These are phyloP conservation scores for Erebia aethiops DNA, from an alignment of 2,888 invertebrate genomes.

Conservation along the genomic window DNA sequence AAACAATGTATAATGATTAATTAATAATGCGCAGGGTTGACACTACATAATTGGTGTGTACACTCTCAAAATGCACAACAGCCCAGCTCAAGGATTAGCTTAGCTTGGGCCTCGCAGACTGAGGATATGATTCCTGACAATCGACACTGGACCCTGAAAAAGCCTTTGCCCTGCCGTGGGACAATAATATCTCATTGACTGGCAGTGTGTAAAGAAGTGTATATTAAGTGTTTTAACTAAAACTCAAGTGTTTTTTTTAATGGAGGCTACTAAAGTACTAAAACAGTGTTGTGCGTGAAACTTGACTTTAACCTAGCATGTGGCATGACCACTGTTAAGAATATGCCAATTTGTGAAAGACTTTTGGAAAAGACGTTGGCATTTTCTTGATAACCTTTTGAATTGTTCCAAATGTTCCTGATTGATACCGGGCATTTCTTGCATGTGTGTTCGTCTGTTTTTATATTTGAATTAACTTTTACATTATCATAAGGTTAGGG, in stretches of 20 bases:
- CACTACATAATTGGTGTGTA: too few species aligned
- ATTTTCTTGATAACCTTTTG: slow-evolving; percentile 41
- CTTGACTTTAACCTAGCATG: slow-evolving; percentile 58
- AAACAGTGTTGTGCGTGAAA: slow-evolving; percentile 47
- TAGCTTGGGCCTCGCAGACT: too few species aligned
- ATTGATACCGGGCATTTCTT: slow-evolving; percentile 44
- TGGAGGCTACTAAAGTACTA: slow-evolving; percentile 39
- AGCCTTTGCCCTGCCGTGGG: background rate
- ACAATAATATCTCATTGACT: slow-evolving; percentile 17
- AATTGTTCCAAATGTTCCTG: slow-evolving; percentile 43
- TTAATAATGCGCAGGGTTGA: too few species aligned
- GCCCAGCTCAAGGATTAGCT: too few species aligned
- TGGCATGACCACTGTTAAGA: slow-evolving; percentile 52
- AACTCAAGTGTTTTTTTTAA: slow-evolving; percentile 31
- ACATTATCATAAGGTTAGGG: background rate
- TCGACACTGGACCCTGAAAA: too few species aligned
- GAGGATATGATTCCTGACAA: too few species aligned
- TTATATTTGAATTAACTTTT: slow-evolving; percentile 45
- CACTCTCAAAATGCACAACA: too few species aligned
- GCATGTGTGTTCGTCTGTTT: slow-evolving; percentile 51
- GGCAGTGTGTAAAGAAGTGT: slow-evolving; percentile 36
- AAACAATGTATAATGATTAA: too few species aligned
- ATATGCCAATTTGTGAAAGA: slow-evolving; percentile 40
- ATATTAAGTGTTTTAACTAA: slow-evolving; percentile 30
- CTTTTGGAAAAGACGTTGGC: slow-evolving; percentile 35